Percentiles rank a stretch among this genome's conserved stretches.
Evolutionary conservation across 1,140 invertebrate species (phyloP).

Genomic region (Bombus picipes): DNA sequence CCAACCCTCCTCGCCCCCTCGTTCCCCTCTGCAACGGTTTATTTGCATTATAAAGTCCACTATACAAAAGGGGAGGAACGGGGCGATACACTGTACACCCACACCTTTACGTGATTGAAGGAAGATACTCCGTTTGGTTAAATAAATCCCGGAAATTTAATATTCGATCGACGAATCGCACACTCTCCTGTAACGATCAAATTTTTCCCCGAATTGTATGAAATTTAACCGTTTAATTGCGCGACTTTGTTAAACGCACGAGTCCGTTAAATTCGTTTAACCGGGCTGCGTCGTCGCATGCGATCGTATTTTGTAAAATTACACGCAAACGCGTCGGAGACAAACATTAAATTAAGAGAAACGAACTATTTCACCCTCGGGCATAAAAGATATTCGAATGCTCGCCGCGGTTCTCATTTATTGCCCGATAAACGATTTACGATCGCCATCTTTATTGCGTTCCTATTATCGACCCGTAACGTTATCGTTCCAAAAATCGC

Average conservation of each 20-base stretch:
- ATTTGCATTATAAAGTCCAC: conserved; percentile 73
- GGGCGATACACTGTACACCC: conserved; percentile 57
- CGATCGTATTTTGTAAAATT: conserved; percentile 6
- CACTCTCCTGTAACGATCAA: neutral
- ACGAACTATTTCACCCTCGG: neutral
- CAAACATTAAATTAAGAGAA: conserved; percentile 8
- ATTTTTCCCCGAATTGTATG: conserved; percentile 30
- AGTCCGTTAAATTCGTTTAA: conserved; percentile 2
- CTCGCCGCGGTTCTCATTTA: neutral
- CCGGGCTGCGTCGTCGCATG: neutral
- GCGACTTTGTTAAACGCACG: neutral
- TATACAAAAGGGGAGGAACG: conserved; percentile 50
- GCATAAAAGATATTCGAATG: neutral
- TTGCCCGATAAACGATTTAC: neutral
- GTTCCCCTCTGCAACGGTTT: conserved; percentile 39
- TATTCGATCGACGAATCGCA: conserved; percentile 24
- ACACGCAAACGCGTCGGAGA: neutral
- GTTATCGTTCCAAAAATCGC: neutral
- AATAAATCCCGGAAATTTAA: conserved; percentile 67
- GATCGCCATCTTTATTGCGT: neutral
- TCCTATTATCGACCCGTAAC: neutral
- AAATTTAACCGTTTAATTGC: conserved; percentile 29
- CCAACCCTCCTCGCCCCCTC: neutral
- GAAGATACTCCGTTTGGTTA: conserved; percentile 63
- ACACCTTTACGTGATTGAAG: conserved; percentile 61